Evolutionary conservation across 2,888 invertebrate species (phyloP), one percentile per base, ranked within the genome.

Genomic region (Zygothrica quintamaculata): DNA sequence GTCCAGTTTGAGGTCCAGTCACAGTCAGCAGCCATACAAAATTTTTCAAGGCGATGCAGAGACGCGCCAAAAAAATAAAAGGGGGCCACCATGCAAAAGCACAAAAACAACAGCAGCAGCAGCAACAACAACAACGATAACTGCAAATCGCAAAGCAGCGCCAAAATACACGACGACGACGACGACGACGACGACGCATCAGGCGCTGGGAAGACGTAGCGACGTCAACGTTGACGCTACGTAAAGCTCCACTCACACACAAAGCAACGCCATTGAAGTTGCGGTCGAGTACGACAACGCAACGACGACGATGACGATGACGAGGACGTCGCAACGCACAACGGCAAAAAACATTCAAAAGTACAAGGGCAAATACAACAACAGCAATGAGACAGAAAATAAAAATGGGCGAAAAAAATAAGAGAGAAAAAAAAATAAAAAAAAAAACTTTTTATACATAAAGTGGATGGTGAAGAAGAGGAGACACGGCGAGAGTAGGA

Each of bases 341-440:
- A 58, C 64, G 50, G 56, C 59, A 73, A 72, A 67, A n/a, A 61
- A 79, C 59, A 79, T 65, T 81, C 69, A 84, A 82, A 73, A 84
- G 84, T 87, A 81, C 88, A 82, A 82, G 87, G 88, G 84, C 87
- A 80, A 81, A 70, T 74, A 74, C 87, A 80, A 86, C 60, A 85
- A 52, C 52, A 53, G 51, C 70, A 61, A 31, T 46, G 84, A 73
- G 69, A 79, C 77, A 67, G 64, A 85, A 87, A 72, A 82, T 84
- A 82, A 82, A 82, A 86, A 84, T 82, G 76, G 73, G 66, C 66
- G 66, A 76, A 86, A 78, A 78, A 84, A 70, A 59, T 18, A n/a
- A n/a, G n/a, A n/a, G n/a, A n/a, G n/a, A 87, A 72, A 82, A 81
- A 82, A 82, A 82, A 86, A 84, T 82, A 73, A 69, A 65, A 65